These are phyloP conservation scores for Muricea muricata DNA, from an alignment of 92 coral and sea anemone genomes.

Conservation along the genomic window DNA sequence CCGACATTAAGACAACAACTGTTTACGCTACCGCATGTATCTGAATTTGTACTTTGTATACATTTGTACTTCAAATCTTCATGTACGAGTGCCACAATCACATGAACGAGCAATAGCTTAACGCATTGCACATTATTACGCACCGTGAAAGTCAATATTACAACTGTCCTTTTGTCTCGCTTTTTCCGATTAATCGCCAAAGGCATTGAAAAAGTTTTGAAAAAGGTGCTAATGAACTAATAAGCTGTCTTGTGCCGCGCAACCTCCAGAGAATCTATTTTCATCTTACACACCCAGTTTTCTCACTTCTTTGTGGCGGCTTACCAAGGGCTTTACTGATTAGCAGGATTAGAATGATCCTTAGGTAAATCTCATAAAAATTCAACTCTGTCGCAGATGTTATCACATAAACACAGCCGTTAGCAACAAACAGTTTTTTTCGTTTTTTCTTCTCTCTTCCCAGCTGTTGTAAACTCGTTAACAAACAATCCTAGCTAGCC, in stretches of 20 bases:
- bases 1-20: no score
- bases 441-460: background rate
- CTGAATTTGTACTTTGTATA: background rate
- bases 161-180: background rate
- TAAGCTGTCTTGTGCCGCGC: slow-evolving; percentile 30
- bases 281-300: slow-evolving; percentile 22
- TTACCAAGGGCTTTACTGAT: slow-evolving; percentile 8
- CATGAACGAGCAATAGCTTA: background rate
- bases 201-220: slow-evolving; percentile 33
- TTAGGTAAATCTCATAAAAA: slow-evolving; percentile 8
- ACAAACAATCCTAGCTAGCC: no score
- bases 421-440: background rate
- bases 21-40: background rate
- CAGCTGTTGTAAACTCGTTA: no score
- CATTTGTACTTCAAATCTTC: slow-evolving; percentile 7
- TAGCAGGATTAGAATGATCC: slow-evolving; percentile 14
- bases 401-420: slow-evolving; percentile 9
- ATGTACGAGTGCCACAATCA: background rate
- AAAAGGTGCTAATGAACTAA: slow-evolving; percentile 45
- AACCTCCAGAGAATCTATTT: slow-evolving; percentile 11
- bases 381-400: slow-evolving; percentile 12
- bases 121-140: background rate
- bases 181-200: slow-evolving; percentile 22
- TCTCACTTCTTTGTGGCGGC: slow-evolving; percentile 33
- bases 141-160: slow-evolving; percentile 2